Percentiles rank a stretch among this genome's conserved stretches.
phyloP scores from a whole-genome alignment of 1,140 invertebrate genomes.

The Drosophila ambigua region DNA sequence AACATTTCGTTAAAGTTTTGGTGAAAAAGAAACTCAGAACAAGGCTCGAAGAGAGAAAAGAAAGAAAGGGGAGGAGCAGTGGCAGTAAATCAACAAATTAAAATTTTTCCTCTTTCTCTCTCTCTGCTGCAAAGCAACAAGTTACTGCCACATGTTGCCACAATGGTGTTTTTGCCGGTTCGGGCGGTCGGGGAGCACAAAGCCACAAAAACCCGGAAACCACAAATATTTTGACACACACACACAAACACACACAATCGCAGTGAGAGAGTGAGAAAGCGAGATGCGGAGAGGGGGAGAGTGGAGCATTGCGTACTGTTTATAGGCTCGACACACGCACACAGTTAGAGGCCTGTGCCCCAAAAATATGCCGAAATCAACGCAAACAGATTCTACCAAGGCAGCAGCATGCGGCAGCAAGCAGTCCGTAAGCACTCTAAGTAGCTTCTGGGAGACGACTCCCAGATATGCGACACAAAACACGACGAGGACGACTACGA shows the following conservation, averaged over 20 bases:
- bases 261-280: neutral
- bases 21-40: no score
- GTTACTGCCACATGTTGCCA: slow-evolving; percentile 67
- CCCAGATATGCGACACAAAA: slow-evolving; percentile 28
- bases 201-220: slow-evolving; percentile 76
- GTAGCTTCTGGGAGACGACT: slow-evolving; percentile 6
- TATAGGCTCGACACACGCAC: slow-evolving; percentile 62
- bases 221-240: slow-evolving; percentile 76
- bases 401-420: slow-evolving; percentile 60
- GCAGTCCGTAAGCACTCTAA: slow-evolving; percentile 32
- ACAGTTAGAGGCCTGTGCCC: neutral
- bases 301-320: slow-evolving; percentile 55
- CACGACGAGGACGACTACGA: neutral
- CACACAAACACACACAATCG: slow-evolving; percentile 38
- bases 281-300: slow-evolving; percentile 7
- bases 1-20: no score
- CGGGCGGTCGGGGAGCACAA: slow-evolving; percentile 46
- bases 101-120: slow-evolving; percentile 51
- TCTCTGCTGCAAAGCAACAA: slow-evolving; percentile 42
- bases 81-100: slow-evolving; percentile 79
- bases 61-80: no score
- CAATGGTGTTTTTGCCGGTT: slow-evolving; percentile 1
- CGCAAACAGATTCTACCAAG: slow-evolving; percentile 82
- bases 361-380: slow-evolving; percentile 81
- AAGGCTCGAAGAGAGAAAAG: no score